These are phyloP conservation scores for Netta rufina DNA, from an alignment of 2,797 vertebrate species.

Conservation along the genomic window DNA sequence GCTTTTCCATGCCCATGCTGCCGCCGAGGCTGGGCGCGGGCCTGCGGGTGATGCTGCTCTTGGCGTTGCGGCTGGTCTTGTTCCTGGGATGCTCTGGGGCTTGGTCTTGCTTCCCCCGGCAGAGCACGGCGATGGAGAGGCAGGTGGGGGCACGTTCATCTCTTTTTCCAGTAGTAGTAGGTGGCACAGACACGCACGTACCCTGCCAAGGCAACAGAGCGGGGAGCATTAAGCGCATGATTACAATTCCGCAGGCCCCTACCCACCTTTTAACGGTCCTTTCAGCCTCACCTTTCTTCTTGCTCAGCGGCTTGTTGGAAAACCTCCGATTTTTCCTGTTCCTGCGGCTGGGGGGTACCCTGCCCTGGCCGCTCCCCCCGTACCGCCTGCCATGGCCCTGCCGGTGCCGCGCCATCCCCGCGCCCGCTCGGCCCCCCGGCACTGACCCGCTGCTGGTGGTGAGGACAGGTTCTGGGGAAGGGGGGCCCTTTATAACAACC, in stretches of 20 bases:
- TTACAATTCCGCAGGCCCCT: not conserved
- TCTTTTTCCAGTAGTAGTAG: not conserved
- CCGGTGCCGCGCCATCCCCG: not conserved
- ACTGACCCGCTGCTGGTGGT: not conserved
- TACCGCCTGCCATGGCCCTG: not conserved
- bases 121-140: not conserved
- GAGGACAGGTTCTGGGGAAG: not conserved
- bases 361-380: no score
- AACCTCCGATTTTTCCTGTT: not conserved
- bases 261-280: not conserved
- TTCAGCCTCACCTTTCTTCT: not conserved
- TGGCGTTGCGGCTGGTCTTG: not conserved
- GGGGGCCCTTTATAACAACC: not conserved
- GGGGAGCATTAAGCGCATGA: not conserved
- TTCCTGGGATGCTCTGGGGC: not conserved
- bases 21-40: not conserved
- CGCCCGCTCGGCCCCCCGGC: not conserved
- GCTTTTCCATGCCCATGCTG: not conserved
- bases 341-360: not conserved
- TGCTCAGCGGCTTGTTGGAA: not conserved
- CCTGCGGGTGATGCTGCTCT: not conserved
- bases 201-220: not conserved
- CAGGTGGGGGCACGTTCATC: not conserved
- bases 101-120: not conserved
- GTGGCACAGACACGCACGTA: not conserved